Evolutionary conservation across 2,888 invertebrate species (phyloP), one percentile per base, ranked within the genome.

Genomic region (Cyclophora punctaria): DNA sequence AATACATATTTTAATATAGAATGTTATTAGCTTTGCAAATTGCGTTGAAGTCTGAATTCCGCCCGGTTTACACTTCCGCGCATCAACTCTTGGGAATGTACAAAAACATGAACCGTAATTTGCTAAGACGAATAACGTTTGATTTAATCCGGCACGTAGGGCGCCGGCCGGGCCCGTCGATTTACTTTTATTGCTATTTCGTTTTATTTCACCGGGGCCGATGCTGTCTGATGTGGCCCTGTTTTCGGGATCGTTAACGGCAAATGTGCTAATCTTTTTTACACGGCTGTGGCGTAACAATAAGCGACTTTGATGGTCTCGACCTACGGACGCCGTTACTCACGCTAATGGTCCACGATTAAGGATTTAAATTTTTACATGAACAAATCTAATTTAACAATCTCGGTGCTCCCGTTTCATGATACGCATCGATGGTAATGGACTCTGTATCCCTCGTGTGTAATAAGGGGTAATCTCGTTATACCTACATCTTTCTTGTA

Each of bases 71-170:
- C 71, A 75, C 78, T 78, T 77, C 72, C 73, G 71, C 69, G 69
- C 78, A 71, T 78, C 74, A 70, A 75, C 72, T 75, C 70, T 66
- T 67, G 67, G 69, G 69, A 78, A 73, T 78, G 71, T 75, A 78
- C 76, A 79, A 80, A 80, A 82, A 80, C 82, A 78, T 74, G 75
- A 77, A 78, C 76, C 80, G 80, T 84, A 85, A 85, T 85, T 86
- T 85, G 79, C 81, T 84, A 83, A 84, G 84, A 84, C 83, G 80
- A 84, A 84, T 84, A 85, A 83, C 78, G 83, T 85, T 84, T 85
- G 86, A 84, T 83, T 85, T 85, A 82, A 84, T 83, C 82, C 82
- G 74, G 79, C 83, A 81, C 83, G 81, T 82, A 78, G 79, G 69
- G 66, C 70, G 66, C 72, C 61, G 69, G 73, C 69, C 69, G 70